phyloP scores from a whole-genome alignment of 2,888 invertebrate genomes.

The Xestobium rufovillosum region DNA sequence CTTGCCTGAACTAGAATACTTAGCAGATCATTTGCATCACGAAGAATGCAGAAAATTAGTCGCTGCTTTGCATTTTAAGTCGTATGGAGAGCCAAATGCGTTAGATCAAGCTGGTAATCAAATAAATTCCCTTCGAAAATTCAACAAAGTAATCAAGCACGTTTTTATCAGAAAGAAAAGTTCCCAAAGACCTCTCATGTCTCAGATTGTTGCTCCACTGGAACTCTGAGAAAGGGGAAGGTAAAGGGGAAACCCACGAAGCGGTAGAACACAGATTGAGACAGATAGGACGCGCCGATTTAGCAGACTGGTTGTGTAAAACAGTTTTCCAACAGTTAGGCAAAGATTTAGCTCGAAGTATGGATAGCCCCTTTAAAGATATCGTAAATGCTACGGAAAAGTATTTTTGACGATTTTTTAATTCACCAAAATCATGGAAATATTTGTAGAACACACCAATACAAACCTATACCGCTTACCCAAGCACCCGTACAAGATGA shows the following conservation, averaged over 20 bases:
- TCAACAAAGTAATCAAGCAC: slow-evolving; percentile 3
- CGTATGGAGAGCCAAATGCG: slow-evolving; percentile 42
- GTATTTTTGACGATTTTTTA: slow-evolving; percentile 6
- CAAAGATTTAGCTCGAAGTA: slow-evolving; percentile 39
- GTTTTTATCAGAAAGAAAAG: slow-evolving; percentile 37
- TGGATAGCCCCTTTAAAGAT: slow-evolving; percentile 32
- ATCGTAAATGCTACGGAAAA: slow-evolving; percentile 20
- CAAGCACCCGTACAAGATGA: slow-evolving; percentile 22
- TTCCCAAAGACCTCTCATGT: slow-evolving; percentile 49
- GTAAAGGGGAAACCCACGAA: slow-evolving; percentile 51
- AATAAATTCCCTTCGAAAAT: slow-evolving; percentile 9
- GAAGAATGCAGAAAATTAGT: slow-evolving; percentile 53
- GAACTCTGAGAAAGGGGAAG: slow-evolving; percentile 47
- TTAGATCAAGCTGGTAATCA: slow-evolving; percentile 43
- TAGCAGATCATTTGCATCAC: slow-evolving; percentile 50
- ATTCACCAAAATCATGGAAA: slow-evolving; percentile 4
- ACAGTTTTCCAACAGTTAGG: slow-evolving; percentile 50
- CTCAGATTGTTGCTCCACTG: slow-evolving; percentile 51
- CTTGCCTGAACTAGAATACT: slow-evolving; percentile 43
- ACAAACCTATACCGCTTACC: slow-evolving; percentile 19
- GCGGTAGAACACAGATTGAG: slow-evolving; percentile 49
- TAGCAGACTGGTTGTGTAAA: slow-evolving; percentile 56
- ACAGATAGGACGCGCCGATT: slow-evolving; percentile 49
- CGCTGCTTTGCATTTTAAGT: slow-evolving; percentile 50
- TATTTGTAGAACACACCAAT: slow-evolving; percentile 9